Evolutionary conservation across 2,113 vertebrate genomes (phyloP), one percentile per base, ranked within the genome.

Genomic region (Perca fluviatilis): DNA sequence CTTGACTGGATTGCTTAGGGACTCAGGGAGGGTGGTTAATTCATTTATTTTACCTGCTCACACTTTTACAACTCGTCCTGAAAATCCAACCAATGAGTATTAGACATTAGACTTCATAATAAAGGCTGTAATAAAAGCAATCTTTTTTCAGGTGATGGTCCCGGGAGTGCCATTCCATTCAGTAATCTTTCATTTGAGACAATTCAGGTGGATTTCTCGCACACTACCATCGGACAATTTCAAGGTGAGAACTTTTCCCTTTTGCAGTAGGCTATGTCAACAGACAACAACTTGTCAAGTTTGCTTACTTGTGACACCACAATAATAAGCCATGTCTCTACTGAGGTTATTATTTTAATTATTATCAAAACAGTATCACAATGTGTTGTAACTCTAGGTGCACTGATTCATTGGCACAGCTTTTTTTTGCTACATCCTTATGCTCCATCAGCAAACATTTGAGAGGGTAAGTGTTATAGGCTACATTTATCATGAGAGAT

Each of bases 351-450:
- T 62, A 53, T 66, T 30, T 47, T 11, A 47, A 71, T 25, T 49
- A 16, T 76, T n/a, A 63, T 62, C n/a, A 69, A 60, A 60, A 16
- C 16, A 50, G 21, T 63, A 56, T 46, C 56, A 36, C 61, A 74
- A 13, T 47, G 36, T 19, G 15, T 40, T 70, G 11, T 46, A 63
- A 40, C 53, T 60, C 2, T 27, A 5, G 50, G n/a, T 47, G 12
- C 12, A 30, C 15, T 27, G 8, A 71, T 18, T 27, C 7, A 2
- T 11, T 43, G 7, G 13, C 53, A n/a, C 46, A 43, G 40, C 9
- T 43, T 11, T 11, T 11, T 36, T 43, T 43, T 43, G 40, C 40
- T 11, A 43, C 40, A 40, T 40, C 40, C 40, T 40, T 40, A 40
- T 40, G 40, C 8, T 40, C 7, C 40, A 57, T 51, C 8, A 7